A percentile compares a stretch with the other conserved stretches of the same genome.
These are phyloP conservation scores for Pseudopipra pipra DNA, from an alignment of 2,113 vertebrate genomes.

Conservation along the genomic window DNA sequence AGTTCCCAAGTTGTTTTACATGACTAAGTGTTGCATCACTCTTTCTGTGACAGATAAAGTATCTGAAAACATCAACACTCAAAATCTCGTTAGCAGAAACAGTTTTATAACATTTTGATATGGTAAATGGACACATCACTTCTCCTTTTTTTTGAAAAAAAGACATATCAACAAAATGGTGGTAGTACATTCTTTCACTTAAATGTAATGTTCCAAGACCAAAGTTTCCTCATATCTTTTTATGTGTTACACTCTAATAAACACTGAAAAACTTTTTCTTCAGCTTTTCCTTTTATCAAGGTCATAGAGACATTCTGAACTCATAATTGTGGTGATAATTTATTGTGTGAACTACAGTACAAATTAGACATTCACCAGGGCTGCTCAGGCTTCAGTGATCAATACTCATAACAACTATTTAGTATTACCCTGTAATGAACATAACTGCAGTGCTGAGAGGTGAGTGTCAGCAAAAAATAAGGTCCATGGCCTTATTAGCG, in stretches of 20 bases:
- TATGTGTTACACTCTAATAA: not conserved
- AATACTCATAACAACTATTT: not conserved
- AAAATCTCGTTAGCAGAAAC: slow-evolving; percentile 7
- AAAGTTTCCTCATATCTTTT: not conserved
- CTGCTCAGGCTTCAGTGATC: not conserved
- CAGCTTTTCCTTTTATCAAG: not conserved
- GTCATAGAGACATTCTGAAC: not conserved
- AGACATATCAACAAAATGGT: not conserved
- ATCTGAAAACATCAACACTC: slow-evolving; percentile 2
- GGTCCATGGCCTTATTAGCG: rapidly evolving
- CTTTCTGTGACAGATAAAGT: not conserved
- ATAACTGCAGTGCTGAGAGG: not conserved
- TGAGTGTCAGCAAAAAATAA: not conserved
- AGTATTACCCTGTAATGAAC: not conserved
- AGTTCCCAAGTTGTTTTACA: slow-evolving; percentile 5
- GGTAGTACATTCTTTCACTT: not conserved
- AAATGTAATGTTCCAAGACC: not conserved
- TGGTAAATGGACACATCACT: not conserved
- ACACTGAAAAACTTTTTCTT: not conserved
- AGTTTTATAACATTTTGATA: not conserved
- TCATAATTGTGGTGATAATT: not conserved
- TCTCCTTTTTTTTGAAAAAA: not conserved
- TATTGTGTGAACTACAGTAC: not conserved
- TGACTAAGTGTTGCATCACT: slow-evolving; percentile 9
- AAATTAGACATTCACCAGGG: not conserved